A percentile compares a stretch with the other conserved stretches of the same genome.
These are phyloP conservation scores for Ormyrus rosae DNA, from an alignment of 2,888 invertebrate species.

Conservation along the genomic window DNA sequence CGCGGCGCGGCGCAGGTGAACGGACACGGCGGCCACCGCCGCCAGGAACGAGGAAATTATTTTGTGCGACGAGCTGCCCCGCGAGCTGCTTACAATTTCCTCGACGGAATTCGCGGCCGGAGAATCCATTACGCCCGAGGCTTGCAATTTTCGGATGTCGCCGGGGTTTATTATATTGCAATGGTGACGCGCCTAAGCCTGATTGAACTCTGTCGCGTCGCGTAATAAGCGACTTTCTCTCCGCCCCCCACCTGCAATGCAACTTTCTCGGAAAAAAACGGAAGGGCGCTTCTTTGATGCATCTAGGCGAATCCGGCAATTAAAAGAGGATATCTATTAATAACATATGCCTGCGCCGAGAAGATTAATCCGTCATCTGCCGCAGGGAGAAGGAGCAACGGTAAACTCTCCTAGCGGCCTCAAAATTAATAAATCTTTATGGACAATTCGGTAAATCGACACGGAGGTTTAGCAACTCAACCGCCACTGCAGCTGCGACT, in stretches of 20 bases:
- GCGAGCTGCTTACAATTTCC: no score
- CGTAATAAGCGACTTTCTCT: constrained; percentile 27
- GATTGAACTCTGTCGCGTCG: constrained; percentile 26
- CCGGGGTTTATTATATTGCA: background rate
- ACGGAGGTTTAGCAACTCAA: background rate
- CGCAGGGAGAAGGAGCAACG: no score
- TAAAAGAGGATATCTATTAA: no score
- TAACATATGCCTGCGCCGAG: no score
- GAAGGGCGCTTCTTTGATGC: no score
- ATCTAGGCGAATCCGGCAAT: no score
- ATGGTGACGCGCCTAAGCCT: background rate
- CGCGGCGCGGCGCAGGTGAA: background rate
- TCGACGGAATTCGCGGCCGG: background rate
- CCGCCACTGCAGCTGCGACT: background rate
- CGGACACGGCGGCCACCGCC: background rate
- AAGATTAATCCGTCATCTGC: no score
- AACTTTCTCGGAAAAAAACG: no score
- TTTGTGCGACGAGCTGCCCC: background rate
- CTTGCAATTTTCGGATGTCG: background rate
- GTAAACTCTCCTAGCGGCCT: no score
- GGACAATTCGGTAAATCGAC: background rate
- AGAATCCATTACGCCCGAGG: background rate
- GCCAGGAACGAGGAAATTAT: constrained; percentile 7
- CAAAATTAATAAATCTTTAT: no score
- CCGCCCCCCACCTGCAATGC: no score